These are phyloP conservation scores for Nebria salina DNA, from an alignment of 2,888 invertebrate genomes.

Conservation along the genomic window DNA sequence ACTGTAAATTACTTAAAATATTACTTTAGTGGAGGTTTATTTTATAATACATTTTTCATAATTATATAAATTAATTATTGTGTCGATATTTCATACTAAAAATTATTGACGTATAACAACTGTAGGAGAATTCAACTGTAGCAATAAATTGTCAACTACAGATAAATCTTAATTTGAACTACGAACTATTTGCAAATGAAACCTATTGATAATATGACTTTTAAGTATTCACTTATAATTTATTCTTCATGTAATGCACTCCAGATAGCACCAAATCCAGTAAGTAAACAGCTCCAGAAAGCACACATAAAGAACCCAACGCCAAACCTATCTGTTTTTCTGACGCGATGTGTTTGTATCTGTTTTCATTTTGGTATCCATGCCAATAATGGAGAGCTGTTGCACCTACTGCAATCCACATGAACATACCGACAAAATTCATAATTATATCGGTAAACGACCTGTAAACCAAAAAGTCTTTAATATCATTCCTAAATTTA, in stretches of 20 bases:
- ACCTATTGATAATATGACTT: conserved; percentile 21
- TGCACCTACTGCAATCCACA: conserved; percentile 87
- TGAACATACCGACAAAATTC: conserved; percentile 86
- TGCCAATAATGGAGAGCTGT: conserved; percentile 91
- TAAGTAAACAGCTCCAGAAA: conserved; percentile 82
- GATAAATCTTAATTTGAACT: not conserved
- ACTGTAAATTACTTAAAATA: no score
- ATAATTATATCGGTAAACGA: conserved; percentile 83
- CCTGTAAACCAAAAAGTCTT: conserved; percentile 63
- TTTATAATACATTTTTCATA: no score
- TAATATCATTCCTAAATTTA: no score
- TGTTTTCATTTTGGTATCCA: conserved; percentile 84
- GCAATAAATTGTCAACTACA: not conserved
- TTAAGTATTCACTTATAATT: conserved; percentile 20
- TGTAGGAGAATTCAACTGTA: no score
- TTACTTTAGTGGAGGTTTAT: no score
- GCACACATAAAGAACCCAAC: conserved; percentile 80
- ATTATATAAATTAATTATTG: no score
- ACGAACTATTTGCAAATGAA: conserved; percentile 11
- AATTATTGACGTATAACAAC: no score
- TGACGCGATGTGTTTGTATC: conserved; percentile 75
- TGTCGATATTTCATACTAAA: no score
- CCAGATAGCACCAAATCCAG: conserved; percentile 82
- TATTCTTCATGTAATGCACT: conserved; percentile 73
- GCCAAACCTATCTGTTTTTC: conserved; percentile 86